These are phyloP conservation scores for Paedocypris micromegethes DNA, from an alignment of 2,797 vertebrate genomes.

Conservation along the genomic window DNA sequence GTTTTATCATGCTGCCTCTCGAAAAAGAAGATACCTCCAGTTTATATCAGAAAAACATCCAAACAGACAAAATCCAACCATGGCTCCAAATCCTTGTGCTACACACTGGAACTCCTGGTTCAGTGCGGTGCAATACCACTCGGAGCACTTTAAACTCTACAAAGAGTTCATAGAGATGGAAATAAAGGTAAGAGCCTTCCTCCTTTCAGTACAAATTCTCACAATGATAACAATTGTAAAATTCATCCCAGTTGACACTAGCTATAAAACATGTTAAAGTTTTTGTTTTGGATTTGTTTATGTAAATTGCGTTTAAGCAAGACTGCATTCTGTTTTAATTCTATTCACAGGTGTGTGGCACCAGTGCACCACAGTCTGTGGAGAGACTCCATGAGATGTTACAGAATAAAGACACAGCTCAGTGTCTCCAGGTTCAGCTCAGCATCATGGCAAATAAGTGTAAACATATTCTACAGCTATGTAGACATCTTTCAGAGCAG, in stretches of 20 bases:
- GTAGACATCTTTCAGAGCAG: slow-evolving; percentile 32
- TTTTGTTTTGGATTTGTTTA: no score
- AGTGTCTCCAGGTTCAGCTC: slow-evolving; percentile 22
- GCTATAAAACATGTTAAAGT: no score
- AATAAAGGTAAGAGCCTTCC: slow-evolving; percentile 1
- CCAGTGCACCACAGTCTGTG: slow-evolving; percentile 19
- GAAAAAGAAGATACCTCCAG: no score
- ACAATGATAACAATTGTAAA: no score
- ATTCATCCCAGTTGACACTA: no score
- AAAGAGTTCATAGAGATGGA: slow-evolving; percentile 24
- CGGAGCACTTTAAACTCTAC: slow-evolving; percentile 19
- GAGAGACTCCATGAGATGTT: slow-evolving; percentile 41
- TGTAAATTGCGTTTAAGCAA: no score
- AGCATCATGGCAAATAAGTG: slow-evolving; percentile 40
- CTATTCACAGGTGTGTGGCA: slow-evolving; percentile 21
- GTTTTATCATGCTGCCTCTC: no score
- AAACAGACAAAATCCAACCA: slow-evolving; percentile 15
- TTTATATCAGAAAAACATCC: no score
- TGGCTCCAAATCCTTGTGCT: slow-evolving; percentile 32
- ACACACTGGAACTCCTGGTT: slow-evolving; percentile 32
- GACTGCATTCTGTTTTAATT: slow-evolving; percentile 4
- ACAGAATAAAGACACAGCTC: slow-evolving; percentile 4
- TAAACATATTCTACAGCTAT: slow-evolving; percentile 19
- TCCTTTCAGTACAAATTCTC: no score
- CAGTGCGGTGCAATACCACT: slow-evolving; percentile 26